Base-by-base conservation (phyloP, 2,888 invertebrate species). In the Maniola hyperantus region DNA sequence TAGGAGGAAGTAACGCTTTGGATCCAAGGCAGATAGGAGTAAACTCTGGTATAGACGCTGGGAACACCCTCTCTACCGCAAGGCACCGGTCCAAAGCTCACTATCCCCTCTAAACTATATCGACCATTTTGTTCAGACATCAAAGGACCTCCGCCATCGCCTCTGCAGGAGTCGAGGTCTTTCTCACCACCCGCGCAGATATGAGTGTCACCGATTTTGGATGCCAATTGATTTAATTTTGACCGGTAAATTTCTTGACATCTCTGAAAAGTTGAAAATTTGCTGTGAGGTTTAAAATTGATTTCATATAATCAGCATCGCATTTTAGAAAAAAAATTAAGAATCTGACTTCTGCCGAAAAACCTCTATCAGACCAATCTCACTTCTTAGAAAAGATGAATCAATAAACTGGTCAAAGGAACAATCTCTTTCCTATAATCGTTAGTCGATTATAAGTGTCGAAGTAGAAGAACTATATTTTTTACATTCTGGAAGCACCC, bases 71-170 rank as follows among this genome's bases (percentile, higher is more conserved):
- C 66, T 10, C 67, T 72, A 6, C 77, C 77, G 55, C 78, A 78
- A 1, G 70, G 65, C 0, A 55, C 66, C 6, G 68, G 66, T 0
- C 78, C 78, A 7, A 69, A 74, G 34, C 76, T 76, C 53, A 77
- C 77, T 0, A 78, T 59, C 0, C 77, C 78, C 0, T 74, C 72
- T 11, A 72, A 61, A 2, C 69, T 59, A 46, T 70, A 76, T 5
- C 65, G 68, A 2, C 71, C 71, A 6, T 68, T 63, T 4, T 68
- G 64, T 18, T 71, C 71, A 53, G 83, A 84, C 81, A 91, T 84
- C 5, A 96, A 85, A 0, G 96, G 96, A 0, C 96, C 96, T 0
- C 96, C 96, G 20, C 95, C 95, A 74, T 96, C 95, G 0, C 95
- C 95, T 0, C 87, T 82, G 74, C 96, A 96, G 0, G 95, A 94